These are phyloP conservation scores for Lordiphosa stackelbergi DNA, from an alignment of 1,140 invertebrate genomes.

Conservation along the genomic window DNA sequence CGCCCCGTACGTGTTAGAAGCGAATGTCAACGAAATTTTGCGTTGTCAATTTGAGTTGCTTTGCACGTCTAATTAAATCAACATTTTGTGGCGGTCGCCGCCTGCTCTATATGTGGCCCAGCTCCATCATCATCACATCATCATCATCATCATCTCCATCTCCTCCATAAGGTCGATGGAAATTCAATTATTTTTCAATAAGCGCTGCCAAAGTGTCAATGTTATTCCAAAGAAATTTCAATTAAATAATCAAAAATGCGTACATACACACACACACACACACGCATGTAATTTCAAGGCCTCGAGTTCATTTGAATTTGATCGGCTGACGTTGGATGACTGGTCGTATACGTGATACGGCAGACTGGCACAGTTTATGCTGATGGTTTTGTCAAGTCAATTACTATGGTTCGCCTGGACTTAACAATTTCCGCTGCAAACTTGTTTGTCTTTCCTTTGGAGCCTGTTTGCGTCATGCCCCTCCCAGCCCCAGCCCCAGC, in stretches of 20 bases:
- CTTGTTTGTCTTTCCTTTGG: constrained; percentile 21
- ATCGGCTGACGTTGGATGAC: not conserved
- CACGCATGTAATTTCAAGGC: not conserved
- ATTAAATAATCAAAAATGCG: constrained; percentile 33
- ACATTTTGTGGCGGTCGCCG: constrained; percentile 27
- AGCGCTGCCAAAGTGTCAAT: constrained; percentile 48
- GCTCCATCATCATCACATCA: not conserved
- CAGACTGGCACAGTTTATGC: constrained; percentile 9
- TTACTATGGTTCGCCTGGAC: constrained; percentile 23
- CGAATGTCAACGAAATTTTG: constrained; percentile 29
- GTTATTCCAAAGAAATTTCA: constrained; percentile 43
- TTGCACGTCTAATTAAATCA: constrained; percentile 65
- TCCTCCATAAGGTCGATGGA: constrained; percentile 19
- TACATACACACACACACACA: constrained; percentile 3
- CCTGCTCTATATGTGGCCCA: not conserved
- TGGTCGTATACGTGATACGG: constrained; percentile 2
- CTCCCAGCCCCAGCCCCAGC: not conserved
- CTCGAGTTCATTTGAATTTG: constrained; percentile 3
- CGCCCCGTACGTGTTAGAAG: constrained; percentile 47
- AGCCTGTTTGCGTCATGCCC: constrained; percentile 28
- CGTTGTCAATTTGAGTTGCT: constrained; percentile 51
- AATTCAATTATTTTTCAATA: constrained; percentile 62
- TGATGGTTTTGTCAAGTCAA: constrained; percentile 8
- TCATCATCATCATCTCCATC: constrained; percentile 1
- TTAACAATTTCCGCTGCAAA: constrained; percentile 44